Conservation (phyloP, 2,888 invertebrate genomes). For the Cheilosia variabilis region DNA sequence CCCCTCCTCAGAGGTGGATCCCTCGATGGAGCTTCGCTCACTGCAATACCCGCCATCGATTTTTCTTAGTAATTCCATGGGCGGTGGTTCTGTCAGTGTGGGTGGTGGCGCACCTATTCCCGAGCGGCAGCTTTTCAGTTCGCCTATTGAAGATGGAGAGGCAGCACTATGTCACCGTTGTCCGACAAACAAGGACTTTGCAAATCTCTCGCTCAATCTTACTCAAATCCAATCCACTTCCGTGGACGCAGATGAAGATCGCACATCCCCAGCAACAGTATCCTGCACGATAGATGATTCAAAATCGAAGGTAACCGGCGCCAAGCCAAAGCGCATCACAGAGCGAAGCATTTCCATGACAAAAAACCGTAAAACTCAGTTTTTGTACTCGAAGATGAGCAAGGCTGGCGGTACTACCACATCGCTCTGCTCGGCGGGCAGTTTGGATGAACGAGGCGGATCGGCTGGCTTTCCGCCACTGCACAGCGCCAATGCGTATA, state of each 20-base stretch:
- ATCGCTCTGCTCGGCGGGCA: conserved; percentile 76
- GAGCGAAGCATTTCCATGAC: conserved; percentile 75
- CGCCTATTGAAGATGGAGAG: conserved; percentile 80
- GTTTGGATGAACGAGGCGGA: conserved; percentile 81
- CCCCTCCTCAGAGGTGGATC: conserved; percentile 82
- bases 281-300: conserved; percentile 61
- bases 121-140: conserved; percentile 80
- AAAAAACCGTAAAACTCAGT: conserved; percentile 61
- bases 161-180: conserved; percentile 77
- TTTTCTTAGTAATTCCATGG: conserved; percentile 74
- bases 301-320: conserved; percentile 77
- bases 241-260: conserved; percentile 47
- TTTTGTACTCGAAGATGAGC: conserved; percentile 63
- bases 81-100: conserved; percentile 30
- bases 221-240: conserved; percentile 79
- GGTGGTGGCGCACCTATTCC: conserved; percentile 45
- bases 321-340: conserved; percentile 82
- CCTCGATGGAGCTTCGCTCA: conserved; percentile 73
- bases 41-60: conserved; percentile 67
- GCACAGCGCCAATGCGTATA: conserved; percentile 63
- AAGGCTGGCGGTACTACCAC: conserved; percentile 43
- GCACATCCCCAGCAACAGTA: conserved; percentile 62
- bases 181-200: conserved; percentile 80
- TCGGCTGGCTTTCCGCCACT: conserved; percentile 71
- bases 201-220: conserved; percentile 81